phyloP scores from a whole-genome alignment of 64 coral and sea anemone genomes.

The Montipora cactus region DNA sequence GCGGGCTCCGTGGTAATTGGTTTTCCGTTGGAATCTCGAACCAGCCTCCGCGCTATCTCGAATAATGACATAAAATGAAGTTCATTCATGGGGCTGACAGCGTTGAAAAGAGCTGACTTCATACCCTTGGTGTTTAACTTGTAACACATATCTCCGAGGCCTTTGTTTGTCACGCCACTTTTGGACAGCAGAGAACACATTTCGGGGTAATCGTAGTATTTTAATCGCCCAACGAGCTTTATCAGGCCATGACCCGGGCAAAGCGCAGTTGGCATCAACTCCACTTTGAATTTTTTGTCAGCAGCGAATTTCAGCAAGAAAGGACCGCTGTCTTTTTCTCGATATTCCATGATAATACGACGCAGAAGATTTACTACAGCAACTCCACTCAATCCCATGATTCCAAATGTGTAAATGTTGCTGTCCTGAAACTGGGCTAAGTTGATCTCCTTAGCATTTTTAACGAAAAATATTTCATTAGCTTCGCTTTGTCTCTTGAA shows the following conservation, averaged over 20 bases:
- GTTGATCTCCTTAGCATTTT: conserved; percentile 58
- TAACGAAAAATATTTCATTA: conserved; percentile 87
- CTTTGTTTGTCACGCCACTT: conserved; percentile 82
- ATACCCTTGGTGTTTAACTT: conserved; percentile 88
- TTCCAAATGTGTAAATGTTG: conserved; percentile 58
- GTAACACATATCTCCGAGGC: conserved; percentile 81
- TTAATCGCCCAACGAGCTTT: conserved; percentile 87
- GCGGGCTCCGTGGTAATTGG: conserved; percentile 77
- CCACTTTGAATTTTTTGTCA: conserved; percentile 91
- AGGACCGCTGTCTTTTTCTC: conserved; percentile 71
- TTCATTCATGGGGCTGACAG: conserved; percentile 94
- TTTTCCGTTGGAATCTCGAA: conserved; percentile 72
- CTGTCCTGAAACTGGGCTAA: conserved; percentile 29
- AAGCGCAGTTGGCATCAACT: conserved; percentile 81
- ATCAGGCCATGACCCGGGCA: conserved; percentile 84
- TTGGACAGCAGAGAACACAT: conserved; percentile 77
- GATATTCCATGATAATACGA: conserved; percentile 68
- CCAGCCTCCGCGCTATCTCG: conserved; percentile 85
- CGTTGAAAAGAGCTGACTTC: conserved; percentile 89
- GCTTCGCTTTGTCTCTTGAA: conserved; percentile 78
- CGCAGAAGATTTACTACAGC: conserved; percentile 78
- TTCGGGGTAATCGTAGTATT: conserved; percentile 85
- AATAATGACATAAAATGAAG: conserved; percentile 92
- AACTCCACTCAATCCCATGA: conserved; percentile 78
- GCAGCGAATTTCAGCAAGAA: conserved; percentile 90